Conservation (phyloP, 2,113 vertebrate species). For the Amphiprion ocellaris region DNA sequence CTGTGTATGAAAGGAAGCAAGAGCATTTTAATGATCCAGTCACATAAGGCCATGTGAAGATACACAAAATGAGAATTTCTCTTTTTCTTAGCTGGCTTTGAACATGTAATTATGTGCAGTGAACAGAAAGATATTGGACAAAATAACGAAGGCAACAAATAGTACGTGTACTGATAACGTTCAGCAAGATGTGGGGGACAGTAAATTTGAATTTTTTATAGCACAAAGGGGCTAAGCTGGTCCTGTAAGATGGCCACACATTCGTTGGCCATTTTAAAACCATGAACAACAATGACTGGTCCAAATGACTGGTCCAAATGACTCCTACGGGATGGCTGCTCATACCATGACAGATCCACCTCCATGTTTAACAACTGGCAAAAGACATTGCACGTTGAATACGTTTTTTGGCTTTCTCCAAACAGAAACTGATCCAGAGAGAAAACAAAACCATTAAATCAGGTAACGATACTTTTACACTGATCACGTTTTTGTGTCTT, state of each 20-base stretch:
- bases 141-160: not conserved
- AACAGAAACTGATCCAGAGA: constrained; percentile 23
- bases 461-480: not conserved
- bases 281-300: constrained; percentile 59
- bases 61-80: not conserved
- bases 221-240: not conserved
- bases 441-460: constrained; percentile 41
- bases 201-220: not conserved
- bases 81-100: not conserved
- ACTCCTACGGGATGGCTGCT: constrained; percentile 80
- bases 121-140: not conserved
- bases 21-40: not conserved
- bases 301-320: constrained; percentile 76
- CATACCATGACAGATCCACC: constrained; percentile 78
- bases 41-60: not conserved
- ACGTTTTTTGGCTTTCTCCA: constrained; percentile 34
- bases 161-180: not conserved
- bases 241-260: constrained; percentile 24
- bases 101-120: not conserved
- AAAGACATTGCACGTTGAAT: constrained; percentile 58
- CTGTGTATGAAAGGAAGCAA: not conserved
- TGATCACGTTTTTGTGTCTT: not conserved
- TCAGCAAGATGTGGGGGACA: not conserved
- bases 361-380: constrained; percentile 77
- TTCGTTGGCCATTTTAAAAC: constrained; percentile 51